Evolutionary conservation across 2,797 vertebrate genomes (phyloP), one percentile per base, ranked within the genome.

Genomic region (Sorex maritimensis): DNA sequence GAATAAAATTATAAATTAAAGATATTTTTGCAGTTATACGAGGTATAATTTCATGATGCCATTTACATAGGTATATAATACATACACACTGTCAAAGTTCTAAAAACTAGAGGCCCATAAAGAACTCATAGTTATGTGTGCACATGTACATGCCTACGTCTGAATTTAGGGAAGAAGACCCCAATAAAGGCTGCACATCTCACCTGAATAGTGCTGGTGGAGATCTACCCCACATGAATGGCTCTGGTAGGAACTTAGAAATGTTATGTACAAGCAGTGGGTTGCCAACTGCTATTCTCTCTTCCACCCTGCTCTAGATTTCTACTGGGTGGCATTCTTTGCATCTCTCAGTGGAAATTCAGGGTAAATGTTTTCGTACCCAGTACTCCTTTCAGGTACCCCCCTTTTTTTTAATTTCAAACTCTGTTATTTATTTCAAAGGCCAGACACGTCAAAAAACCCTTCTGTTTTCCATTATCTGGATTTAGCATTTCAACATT

Each of bases 381-480:
- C 28, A 97, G 97, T 97, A 85, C 97, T 95, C 95, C 19, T 97
- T 95, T 95, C 94, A 97, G 94, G 96, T 97, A 86, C 73, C 97
- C 90, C 86, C 93, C 23, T 75, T 38, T 58, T 0, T 0, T 63
- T 95, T 97, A 94, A 94, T 97, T 97, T 96, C 95, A 93, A 95
- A 95, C 93, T 86, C 94, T 90, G 91, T 97, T 95, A 82, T 96
- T 95, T 93, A 86, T 81, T 95, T 95, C 61, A 88, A 69, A 73
- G 65, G 30, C 95, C 96, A 93, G 95, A 92, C 83, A 79, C 96
- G 92, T 96, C 95, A 94, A 96, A 95, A 93, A 92, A 96, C 88
- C 90, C 93, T 96, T 97, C 94, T 96, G 94, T 87, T 96, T 96
- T 95, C 92, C 75, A 30, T 97, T 97, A 96, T 95, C 92, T 93